Evolutionary conservation across 2,797 vertebrate species (phyloP).

Genomic region (Chromobotia macracanthus): DNA sequence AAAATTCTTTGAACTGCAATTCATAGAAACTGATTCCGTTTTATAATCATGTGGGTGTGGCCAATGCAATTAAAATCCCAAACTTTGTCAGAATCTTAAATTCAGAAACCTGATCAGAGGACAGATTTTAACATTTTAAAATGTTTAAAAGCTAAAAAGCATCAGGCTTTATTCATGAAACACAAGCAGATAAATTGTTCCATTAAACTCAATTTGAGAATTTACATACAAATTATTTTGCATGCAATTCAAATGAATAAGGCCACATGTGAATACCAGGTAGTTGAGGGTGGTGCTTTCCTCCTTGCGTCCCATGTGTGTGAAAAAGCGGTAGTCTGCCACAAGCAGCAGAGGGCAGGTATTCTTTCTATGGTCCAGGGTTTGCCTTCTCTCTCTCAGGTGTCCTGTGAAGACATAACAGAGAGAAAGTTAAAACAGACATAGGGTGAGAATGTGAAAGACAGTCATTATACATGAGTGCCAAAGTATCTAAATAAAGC

Average conservation of each 20-base stretch:
- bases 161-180: too few species aligned
- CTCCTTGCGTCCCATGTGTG: slow-evolving; percentile 84
- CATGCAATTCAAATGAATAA: neutral
- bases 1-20: too few species aligned
- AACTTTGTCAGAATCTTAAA: too few species aligned
- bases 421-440: slow-evolving; percentile 4
- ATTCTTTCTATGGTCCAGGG: slow-evolving; percentile 76
- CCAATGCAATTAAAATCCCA: neutral
- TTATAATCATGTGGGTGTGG: neutral
- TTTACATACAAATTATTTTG: neutral
- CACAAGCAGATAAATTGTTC: too few species aligned
- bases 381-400: slow-evolving; percentile 71
- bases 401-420: slow-evolving; percentile 57
- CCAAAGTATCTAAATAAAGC: neutral
- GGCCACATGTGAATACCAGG: slow-evolving; percentile 68
- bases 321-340: slow-evolving; percentile 87
- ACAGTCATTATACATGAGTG: slow-evolving; percentile 6
- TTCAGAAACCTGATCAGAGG: too few species aligned
- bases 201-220: neutral
- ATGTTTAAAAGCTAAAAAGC: too few species aligned
- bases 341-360: slow-evolving; percentile 85
- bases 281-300: slow-evolving; percentile 90
- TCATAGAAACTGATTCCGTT: too few species aligned
- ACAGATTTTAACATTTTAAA: too few species aligned
- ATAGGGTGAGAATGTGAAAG: slow-evolving; percentile 2